Percentiles rank a stretch among this genome's conserved stretches.
Evolutionary conservation across 1,140 invertebrate genomes (phyloP).

Genomic region (Pogonomyrmex barbatus): DNA sequence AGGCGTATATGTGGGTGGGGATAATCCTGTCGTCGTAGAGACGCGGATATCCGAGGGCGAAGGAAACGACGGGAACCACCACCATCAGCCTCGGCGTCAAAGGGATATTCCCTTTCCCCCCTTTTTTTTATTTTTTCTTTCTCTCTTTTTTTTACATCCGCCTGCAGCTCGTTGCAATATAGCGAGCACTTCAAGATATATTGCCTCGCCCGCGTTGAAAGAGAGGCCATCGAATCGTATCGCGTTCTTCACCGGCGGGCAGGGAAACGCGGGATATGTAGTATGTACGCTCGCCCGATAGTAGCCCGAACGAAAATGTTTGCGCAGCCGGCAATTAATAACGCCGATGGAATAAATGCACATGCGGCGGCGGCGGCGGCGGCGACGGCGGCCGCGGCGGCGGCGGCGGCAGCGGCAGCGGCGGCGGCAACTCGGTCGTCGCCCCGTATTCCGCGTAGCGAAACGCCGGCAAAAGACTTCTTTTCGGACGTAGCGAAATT

Average conservation of each 20-base stretch:
- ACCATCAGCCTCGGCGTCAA: constrained; percentile 28
- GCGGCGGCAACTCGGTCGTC: constrained; percentile 8
- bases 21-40: constrained; percentile 48
- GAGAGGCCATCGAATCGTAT: constrained; percentile 69
- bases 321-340: constrained; percentile 60
- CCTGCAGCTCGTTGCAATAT: constrained; percentile 67
- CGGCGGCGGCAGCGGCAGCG: not conserved
- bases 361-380: not conserved
- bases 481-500: constrained; percentile 47
- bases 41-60: constrained; percentile 50
- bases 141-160: not conserved
- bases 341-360: constrained; percentile 53
- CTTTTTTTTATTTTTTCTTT: constrained; percentile 11
- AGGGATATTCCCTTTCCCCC: not conserved
- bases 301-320: constrained; percentile 36
- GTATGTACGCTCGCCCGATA: not conserved
- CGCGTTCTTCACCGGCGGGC: constrained; percentile 62
- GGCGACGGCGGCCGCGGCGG: not conserved
- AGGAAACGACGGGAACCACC: constrained; percentile 37
- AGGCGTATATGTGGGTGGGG: constrained; percentile 17
- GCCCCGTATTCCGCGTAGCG: not conserved
- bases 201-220: constrained; percentile 66
- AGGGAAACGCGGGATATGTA: constrained; percentile 12
- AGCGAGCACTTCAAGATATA: constrained; percentile 70
- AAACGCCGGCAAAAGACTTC: constrained; percentile 36